phyloP scores from a whole-genome alignment of 2,797 vertebrate species.

The Labroides dimidiatus region DNA sequence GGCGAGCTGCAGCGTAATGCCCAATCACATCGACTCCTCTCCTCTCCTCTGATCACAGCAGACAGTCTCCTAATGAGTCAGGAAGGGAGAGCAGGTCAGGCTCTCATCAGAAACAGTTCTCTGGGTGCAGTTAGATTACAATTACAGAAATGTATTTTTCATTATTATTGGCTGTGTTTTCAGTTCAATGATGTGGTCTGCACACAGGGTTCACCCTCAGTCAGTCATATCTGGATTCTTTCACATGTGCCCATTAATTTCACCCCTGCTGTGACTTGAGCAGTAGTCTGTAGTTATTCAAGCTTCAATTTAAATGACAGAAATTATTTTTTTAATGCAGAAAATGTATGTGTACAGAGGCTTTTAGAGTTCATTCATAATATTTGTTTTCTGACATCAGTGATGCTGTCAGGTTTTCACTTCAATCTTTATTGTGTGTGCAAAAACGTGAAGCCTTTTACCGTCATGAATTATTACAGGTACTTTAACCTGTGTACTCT shows the following conservation, averaged over 20 bases:
- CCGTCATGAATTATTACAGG: conserved; percentile 5
- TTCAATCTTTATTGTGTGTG: not conserved
- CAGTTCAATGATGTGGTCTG: conserved; percentile 46
- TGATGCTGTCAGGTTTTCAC: not conserved
- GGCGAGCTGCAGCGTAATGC: conserved; percentile 14
- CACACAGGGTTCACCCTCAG: conserved; percentile 4
- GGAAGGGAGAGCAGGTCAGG: conserved; percentile 44
- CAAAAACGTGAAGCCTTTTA: not conserved
- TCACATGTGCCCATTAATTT: not conserved
- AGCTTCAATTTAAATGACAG: not conserved
- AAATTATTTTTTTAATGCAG: not conserved
- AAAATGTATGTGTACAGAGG: not conserved
- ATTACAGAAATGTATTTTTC: conserved; percentile 52
- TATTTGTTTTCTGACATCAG: not conserved
- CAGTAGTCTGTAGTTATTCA: not conserved
- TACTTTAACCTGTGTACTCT: not conserved
- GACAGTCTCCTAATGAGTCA: conserved; percentile 60
- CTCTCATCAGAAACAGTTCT: conserved; percentile 43
- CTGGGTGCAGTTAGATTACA: conserved; percentile 18
- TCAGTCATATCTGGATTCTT: not conserved
- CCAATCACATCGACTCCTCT: conserved; percentile 39
- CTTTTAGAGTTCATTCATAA: not conserved
- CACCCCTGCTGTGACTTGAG: conserved; percentile 6
- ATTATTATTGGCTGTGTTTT: conserved; percentile 40
- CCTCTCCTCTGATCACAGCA: conserved; percentile 46